Evolutionary conservation across 2,797 vertebrate genomes (phyloP).

Genomic region (Mastacembelus armatus): DNA sequence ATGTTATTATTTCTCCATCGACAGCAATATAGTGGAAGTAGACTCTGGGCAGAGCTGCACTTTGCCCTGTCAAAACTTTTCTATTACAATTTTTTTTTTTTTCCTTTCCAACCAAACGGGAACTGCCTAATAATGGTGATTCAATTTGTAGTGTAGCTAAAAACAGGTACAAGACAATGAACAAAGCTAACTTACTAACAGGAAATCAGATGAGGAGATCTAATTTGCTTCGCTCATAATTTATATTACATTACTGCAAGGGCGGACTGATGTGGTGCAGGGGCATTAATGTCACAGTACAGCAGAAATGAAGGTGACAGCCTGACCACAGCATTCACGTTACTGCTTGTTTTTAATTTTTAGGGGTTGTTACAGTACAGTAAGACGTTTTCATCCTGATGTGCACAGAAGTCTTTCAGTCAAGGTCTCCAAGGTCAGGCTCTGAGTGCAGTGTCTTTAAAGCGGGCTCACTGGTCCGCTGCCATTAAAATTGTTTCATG

Average conservation of each 20-base stretch:
- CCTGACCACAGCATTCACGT: neutral
- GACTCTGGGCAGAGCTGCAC: slow-evolving; percentile 38
- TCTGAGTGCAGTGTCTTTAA: slow-evolving; percentile 27
- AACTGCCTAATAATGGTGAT: neutral
- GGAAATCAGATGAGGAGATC: neutral
- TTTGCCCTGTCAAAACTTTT: slow-evolving; percentile 46
- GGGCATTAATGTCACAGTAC: neutral
- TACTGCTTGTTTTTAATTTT: neutral
- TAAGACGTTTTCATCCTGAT: slow-evolving; percentile 12
- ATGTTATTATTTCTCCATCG: slow-evolving; percentile 60
- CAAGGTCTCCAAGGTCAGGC: slow-evolving; percentile 43
- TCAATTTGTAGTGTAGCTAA: neutral
- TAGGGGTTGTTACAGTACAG: neutral
- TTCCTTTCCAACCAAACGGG: slow-evolving; percentile 9
- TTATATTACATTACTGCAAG: neutral
- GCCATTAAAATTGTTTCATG: slow-evolving; percentile 39
- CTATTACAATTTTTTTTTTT: slow-evolving; percentile 25
- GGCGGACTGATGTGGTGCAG: neutral
- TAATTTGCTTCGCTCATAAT: slow-evolving; percentile 16
- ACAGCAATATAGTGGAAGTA: slow-evolving; percentile 51
- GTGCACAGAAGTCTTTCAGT: neutral
- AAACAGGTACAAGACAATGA: neutral
- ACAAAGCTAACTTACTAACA: slow-evolving; percentile 9
- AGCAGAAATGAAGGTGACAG: neutral
- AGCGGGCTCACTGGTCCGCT: slow-evolving; percentile 17